Base-by-base conservation (phyloP, 2,888 invertebrate genomes). In the Phania funesta region DNA sequence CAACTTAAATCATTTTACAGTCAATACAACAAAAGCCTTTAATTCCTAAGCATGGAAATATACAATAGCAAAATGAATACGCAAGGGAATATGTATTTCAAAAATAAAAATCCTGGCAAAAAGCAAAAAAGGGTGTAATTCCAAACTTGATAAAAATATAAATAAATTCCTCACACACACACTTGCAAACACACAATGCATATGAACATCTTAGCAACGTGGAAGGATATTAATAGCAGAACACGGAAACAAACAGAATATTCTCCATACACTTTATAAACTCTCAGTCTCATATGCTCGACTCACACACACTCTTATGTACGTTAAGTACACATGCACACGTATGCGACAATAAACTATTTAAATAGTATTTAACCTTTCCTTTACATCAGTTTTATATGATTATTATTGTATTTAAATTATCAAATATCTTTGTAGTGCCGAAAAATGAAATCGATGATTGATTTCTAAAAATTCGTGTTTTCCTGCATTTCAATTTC, bases 401-500 rank as follows among this genome's bases (percentile, higher is more conserved):
- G 70, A 74, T 71, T 76, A 70, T 71, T 71, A 70, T 64, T 70
- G 46, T 62, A 60, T 77, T 76, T 62, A 62, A 81, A 81, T 81
- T 73, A 73, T 77, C 75, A 62, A 67, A 81, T 67, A 76, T 67
- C 60, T 77, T 46, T 80, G 26, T 38, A 26, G 38, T 1, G 50
- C 9, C 22, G 13, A 20, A 48, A 29, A 11, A 56, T n/a, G 52
- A 64, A 65, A 50, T 76, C 70, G 60, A 60, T 70, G 75, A 80
- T 80, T 67, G 79, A 74, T 80, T 80, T 71, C 62, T n/a, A 68
- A 48, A 58, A 16, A 6, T 32, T 38, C 8, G 29, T 41, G n/a
- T 58, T 22, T 32, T 35, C 18, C 26, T 41, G 4, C 35, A 8
- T 35, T 9, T 3, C 18, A 11, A 35, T 20, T 46, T 46, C 35